These are phyloP conservation scores for Selene dorsalis DNA, from an alignment of 2,797 vertebrate genomes.

Conservation along the genomic window DNA sequence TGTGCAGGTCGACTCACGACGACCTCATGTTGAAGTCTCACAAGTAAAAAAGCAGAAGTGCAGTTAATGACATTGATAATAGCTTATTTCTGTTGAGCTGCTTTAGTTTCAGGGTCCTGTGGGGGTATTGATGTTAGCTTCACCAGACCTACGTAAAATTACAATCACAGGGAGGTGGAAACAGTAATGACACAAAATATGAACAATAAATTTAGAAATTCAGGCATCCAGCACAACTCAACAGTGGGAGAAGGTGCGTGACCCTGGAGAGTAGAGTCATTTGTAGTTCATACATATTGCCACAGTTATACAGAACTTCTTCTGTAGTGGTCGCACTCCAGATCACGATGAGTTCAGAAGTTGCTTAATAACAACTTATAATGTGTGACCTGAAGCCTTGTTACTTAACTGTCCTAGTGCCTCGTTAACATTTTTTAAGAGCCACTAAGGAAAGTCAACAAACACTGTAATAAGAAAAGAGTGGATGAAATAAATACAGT, in stretches of 20 bases:
- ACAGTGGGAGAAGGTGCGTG: too few relatives aligned
- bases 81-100: not conserved
- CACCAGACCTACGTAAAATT: not conserved
- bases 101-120: not conserved
- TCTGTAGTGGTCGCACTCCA: not conserved
- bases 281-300: too few relatives aligned
- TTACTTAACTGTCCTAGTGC: not conserved
- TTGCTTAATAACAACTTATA: conserved; percentile 7
- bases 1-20: conserved; percentile 38
- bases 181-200: not conserved
- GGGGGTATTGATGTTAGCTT: not conserved
- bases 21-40: not conserved
- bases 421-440: conserved; percentile 7
- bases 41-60: not conserved
- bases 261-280: too few relatives aligned
- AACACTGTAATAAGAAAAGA: not conserved
- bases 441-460: not conserved
- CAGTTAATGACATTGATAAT: not conserved
- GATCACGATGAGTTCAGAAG: not conserved
- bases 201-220: not conserved
- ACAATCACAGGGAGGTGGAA: not conserved
- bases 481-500: not conserved
- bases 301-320: not conserved
- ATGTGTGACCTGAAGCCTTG: not conserved
- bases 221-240: too few relatives aligned